A percentile compares a stretch with the other conserved stretches of the same genome.
phyloP scores from a whole-genome alignment of 64 coral and sea anemone species.

The Dendrophyllia cribrosa region DNA sequence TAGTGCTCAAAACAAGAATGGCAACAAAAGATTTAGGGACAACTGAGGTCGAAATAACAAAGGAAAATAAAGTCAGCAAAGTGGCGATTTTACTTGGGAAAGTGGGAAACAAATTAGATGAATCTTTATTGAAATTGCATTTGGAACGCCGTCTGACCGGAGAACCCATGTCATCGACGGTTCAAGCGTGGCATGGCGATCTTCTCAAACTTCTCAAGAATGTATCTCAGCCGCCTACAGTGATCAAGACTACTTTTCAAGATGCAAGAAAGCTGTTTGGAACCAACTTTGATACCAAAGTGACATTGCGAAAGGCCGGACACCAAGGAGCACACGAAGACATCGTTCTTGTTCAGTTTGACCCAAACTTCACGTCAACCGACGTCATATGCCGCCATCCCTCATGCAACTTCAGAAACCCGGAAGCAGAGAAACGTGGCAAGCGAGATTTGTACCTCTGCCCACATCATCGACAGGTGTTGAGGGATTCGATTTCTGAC shows the following conservation, averaged over 20 bases:
- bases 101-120: background rate
- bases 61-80: background rate
- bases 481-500: conserved; percentile 3
- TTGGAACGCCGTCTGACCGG: background rate
- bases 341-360: conserved; percentile 44
- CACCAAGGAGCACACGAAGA: background rate
- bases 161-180: background rate
- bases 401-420: conserved; percentile 14
- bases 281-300: background rate
- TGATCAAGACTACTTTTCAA: background rate
- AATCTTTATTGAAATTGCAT: background rate
- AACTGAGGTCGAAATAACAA: background rate
- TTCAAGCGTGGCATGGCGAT: background rate
- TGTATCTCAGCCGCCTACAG: background rate
- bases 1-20: background rate
- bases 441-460: conserved; percentile 75
- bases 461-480: conserved; percentile 3
- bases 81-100: background rate
- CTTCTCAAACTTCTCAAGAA: background rate
- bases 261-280: conserved; percentile 28
- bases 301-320: conserved; percentile 25
- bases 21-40: background rate
- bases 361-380: conserved; percentile 45
- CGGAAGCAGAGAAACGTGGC: background rate
- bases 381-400: conserved; percentile 43